These are phyloP conservation scores for Drosophila malerkotliana DNA, from an alignment of 1,140 invertebrate species.

Conservation along the genomic window DNA sequence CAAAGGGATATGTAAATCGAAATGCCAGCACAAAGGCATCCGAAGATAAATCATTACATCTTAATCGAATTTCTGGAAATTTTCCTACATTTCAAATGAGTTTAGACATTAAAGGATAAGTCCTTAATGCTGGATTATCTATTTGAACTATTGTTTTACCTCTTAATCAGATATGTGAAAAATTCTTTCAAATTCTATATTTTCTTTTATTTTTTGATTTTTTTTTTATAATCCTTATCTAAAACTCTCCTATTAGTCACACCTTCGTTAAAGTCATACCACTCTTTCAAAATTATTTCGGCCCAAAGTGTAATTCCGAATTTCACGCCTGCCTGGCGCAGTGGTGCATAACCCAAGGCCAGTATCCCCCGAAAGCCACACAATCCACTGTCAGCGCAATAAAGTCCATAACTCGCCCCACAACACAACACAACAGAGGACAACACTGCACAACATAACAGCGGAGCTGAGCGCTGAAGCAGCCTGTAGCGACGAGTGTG, in stretches of 20 bases:
- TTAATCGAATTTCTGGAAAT: constrained; percentile 52
- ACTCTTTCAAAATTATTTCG: constrained; percentile 27
- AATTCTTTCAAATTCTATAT: too few species aligned
- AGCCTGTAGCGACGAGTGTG: constrained; percentile 18
- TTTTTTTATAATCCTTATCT: neutral
- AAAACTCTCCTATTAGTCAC: neutral
- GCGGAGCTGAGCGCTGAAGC: constrained; percentile 20
- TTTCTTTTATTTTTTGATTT: too few species aligned
- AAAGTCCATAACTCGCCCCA: constrained; percentile 46
- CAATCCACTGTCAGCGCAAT: constrained; percentile 50
- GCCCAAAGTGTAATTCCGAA: constrained; percentile 43
- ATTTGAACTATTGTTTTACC: too few species aligned
- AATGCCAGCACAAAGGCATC: constrained; percentile 54
- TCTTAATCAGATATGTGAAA: too few species aligned
- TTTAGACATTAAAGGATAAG: neutral
- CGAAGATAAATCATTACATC: constrained; percentile 66
- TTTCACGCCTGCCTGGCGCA: constrained; percentile 43
- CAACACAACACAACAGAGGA: constrained; percentile 12
- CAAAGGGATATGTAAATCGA: constrained; percentile 65
- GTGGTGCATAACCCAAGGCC: constrained; percentile 17
- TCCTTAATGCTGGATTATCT: too few species aligned
- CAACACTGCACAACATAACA: constrained; percentile 21
- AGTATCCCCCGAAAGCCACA: constrained; percentile 19
- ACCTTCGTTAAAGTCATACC: constrained; percentile 1
- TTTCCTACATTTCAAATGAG: neutral